Evolutionary conservation across 2,113 vertebrate genomes (phyloP), one percentile per base, ranked within the genome.

Genomic region (Helogale parvula): DNA sequence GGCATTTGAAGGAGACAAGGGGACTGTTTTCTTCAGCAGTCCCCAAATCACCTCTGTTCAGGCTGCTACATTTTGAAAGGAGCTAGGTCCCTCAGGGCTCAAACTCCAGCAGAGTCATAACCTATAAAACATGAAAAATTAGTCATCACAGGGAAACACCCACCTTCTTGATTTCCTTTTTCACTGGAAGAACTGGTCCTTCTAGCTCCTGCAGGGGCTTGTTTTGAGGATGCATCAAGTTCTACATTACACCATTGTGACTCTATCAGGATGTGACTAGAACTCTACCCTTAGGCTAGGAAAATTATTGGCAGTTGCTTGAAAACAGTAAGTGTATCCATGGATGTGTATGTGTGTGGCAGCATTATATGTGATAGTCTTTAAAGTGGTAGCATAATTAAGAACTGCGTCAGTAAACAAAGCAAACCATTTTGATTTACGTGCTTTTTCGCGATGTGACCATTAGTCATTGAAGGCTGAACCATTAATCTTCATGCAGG

Each of bases 141-240:
- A 97, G 66, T 96, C 96, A 86, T 82, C 15, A 29, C 3, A 7
- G 54, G 77, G 81, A 65, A 96, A 94, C 29, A 13, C 84, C 97
- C 3, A 2, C 63, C 54, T 85, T 82, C 76, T 69, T 90, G 33
- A 85, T 71, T 95, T 96, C 81, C 63, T 92, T 90, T 93, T 79
- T 33, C 38, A 60, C 76, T 85, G 12, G 94, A 45, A 31, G 52
- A 98, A 97, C 93, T 47, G 31, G 94, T 96, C 21, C 23, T 82
- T 13, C 92, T 35, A 84, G 87, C 17, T 96, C 95, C 81, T 91
- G 96, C 82, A 86, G 19, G 31, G 68, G 41, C 97, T 94, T 97
- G 97, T 85, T 94, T 23, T 35, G 6, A 71, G 52, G 21, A n/a
- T 96, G 33, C 41, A 4, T 89, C 21, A 76, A 35, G 27, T 47